Conservation (phyloP, 2,113 vertebrate genomes). For the Burhinus bistriatus region DNA sequence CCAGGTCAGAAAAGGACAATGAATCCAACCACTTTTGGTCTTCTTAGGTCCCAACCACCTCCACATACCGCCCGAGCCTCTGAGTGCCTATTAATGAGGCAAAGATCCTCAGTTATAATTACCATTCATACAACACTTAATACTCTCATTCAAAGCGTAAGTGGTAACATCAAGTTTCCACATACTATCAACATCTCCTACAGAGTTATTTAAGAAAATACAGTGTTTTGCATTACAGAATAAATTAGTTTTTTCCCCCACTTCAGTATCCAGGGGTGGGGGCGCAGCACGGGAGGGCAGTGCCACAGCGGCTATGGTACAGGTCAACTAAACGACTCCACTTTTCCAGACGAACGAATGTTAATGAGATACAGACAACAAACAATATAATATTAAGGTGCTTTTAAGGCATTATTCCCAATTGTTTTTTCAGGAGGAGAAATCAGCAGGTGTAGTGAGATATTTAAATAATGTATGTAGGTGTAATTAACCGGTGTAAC, state of each 20-base stretch:
- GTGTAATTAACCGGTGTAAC: neutral
- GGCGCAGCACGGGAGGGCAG: neutral
- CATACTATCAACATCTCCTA: neutral
- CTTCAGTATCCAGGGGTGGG: neutral
- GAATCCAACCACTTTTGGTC: neutral
- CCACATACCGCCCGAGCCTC: fast-evolving
- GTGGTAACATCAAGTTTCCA: neutral
- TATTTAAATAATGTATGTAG: neutral
- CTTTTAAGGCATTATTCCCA: neutral
- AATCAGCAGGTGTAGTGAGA: neutral
- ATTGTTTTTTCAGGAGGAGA: neutral
- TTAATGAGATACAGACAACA: neutral
- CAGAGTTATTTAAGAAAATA: neutral
- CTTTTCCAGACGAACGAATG: neutral
- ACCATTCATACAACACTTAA: neutral
- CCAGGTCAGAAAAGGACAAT: neutral
- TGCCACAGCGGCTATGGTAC: fast-evolving
- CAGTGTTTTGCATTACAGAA: neutral
- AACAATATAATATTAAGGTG: neutral
- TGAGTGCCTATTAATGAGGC: neutral
- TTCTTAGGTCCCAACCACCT: neutral
- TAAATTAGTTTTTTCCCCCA: neutral
- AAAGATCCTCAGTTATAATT: neutral
- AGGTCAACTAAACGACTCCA: neutral
- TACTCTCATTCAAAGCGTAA: neutral